Evolutionary conservation across 37 sponge, comb jelly and placozoan species (phyloP).

Genomic region (Oopsacas minuta): DNA sequence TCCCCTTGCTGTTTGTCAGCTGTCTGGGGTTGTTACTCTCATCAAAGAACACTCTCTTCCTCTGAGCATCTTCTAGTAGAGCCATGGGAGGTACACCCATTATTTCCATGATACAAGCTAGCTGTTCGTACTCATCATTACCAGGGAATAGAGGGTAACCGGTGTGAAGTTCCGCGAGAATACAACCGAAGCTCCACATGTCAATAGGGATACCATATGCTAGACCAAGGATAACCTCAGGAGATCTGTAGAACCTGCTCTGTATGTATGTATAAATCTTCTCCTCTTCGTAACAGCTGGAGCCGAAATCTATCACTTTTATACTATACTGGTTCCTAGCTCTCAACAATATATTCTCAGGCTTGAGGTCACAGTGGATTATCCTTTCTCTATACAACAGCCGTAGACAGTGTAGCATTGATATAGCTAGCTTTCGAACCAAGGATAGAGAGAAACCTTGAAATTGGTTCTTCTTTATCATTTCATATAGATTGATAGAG

Average conservation of each 20-base stretch:
- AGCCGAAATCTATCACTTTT: constrained; percentile 85
- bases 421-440: constrained; percentile 94
- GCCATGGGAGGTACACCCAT: constrained; percentile 41
- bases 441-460: constrained; percentile 91
- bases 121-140: constrained; percentile 78
- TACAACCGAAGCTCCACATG: constrained; percentile 83
- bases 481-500: constrained; percentile 93
- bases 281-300: constrained; percentile 81
- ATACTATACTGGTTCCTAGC: constrained; percentile 51
- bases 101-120: constrained; percentile 77
- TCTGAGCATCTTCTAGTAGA: constrained; percentile 59
- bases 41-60: constrained; percentile 73
- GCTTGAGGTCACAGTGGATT: constrained; percentile 98
- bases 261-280: constrained; percentile 82
- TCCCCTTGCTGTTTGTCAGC: constrained; percentile 53
- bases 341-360: constrained; percentile 67
- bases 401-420: constrained; percentile 88
- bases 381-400: constrained; percentile 82
- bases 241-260: constrained; percentile 77
- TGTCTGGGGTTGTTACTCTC: constrained; percentile 30
- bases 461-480: constrained; percentile 99
- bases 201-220: constrained; percentile 81
- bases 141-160: constrained; percentile 89
- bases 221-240: constrained; percentile 71
- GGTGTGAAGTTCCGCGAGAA: constrained; percentile 72